Evolutionary conservation across 2,113 vertebrate genomes (phyloP).

Genomic region (Phrynocephalus versicolor): DNA sequence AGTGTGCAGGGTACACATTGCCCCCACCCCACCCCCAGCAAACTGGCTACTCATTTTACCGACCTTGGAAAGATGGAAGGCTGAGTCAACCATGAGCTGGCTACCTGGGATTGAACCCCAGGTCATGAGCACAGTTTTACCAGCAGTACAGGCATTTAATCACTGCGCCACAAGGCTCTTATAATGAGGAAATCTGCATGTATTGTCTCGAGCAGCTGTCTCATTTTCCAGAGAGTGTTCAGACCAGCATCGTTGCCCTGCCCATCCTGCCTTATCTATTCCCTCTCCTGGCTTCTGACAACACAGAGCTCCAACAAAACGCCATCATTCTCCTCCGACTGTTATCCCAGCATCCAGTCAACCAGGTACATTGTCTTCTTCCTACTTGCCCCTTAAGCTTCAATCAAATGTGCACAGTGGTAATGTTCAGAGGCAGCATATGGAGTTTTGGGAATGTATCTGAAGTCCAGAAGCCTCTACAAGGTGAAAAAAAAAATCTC

Average conservation of each 20-base stretch:
- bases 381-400: neutral
- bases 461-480: neutral
- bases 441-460: neutral
- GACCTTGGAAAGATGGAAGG: too few species aligned
- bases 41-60: too few species aligned
- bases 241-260: constrained; percentile 72
- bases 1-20: too few species aligned
- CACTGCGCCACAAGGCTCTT: too few species aligned
- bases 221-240: constrained; percentile 66
- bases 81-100: too few species aligned
- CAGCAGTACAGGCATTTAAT: too few species aligned
- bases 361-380: constrained; percentile 69
- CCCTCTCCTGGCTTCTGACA: constrained; percentile 67
- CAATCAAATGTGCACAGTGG: neutral
- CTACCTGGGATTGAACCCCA: too few species aligned
- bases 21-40: too few species aligned
- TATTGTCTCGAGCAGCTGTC: constrained; percentile 2
- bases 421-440: neutral
- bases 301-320: constrained; percentile 53
- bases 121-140: too few species aligned
- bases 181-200: neutral
- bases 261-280: constrained; percentile 70
- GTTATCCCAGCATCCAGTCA: constrained; percentile 70
- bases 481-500: too few species aligned
- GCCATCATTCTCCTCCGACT: constrained; percentile 74